Conservation (phyloP, 2,888 invertebrate genomes). For the Beris chalybata region DNA sequence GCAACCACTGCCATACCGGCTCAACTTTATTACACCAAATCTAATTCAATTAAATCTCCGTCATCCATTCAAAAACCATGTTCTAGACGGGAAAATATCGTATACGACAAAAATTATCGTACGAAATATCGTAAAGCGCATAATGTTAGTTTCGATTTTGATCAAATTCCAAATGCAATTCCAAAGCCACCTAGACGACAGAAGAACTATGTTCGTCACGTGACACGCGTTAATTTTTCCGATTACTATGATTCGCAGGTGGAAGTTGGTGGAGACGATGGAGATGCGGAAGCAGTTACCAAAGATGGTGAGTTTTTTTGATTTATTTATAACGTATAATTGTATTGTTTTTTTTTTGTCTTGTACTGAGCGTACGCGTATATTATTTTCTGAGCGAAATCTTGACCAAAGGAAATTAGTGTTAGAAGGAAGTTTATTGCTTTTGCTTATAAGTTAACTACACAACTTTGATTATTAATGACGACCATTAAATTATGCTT, state of each 20-base stretch:
- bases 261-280: constrained; percentile 73
- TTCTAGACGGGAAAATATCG: constrained; percentile 23
- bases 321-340: too few relatives aligned
- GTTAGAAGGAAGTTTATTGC: too few relatives aligned
- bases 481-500: too few relatives aligned
- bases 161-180: constrained; percentile 46
- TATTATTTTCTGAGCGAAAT: too few relatives aligned
- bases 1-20: constrained; percentile 53
- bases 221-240: constrained; percentile 58
- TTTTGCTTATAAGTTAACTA: too few relatives aligned
- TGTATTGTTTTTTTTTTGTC: too few relatives aligned
- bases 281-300: constrained; percentile 79
- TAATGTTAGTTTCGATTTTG: constrained; percentile 42
- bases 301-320: constrained; percentile 73
- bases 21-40: constrained; percentile 37
- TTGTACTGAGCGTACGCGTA: too few relatives aligned
- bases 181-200: constrained; percentile 52
- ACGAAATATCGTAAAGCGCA: constrained; percentile 30
- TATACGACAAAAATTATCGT: constrained; percentile 26
- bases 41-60: not conserved
- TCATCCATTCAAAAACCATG: not conserved
- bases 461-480: too few relatives aligned
- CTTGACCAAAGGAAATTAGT: too few relatives aligned
- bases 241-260: constrained; percentile 58
- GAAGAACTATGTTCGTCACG: constrained; percentile 55